A percentile compares a stretch with the other conserved stretches of the same genome.
These are phyloP conservation scores for Mizuhopecten yessoensis DNA, from an alignment of 1,140 invertebrate species.

Conservation along the genomic window DNA sequence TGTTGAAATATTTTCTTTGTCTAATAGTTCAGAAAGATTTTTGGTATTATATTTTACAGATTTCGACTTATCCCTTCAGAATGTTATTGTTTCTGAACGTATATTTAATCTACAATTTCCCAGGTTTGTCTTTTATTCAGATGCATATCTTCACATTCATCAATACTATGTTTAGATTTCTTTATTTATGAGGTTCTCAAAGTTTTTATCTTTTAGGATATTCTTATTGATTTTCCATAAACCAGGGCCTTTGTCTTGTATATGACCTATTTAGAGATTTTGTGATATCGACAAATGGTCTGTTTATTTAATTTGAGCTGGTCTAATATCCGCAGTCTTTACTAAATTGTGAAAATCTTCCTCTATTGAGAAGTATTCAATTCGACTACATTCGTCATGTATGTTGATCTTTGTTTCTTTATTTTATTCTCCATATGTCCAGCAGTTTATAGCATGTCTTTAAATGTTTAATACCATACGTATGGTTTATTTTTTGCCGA, in stretches of 20 bases:
- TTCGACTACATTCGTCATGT: neutral
- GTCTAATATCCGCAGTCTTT: constrained; percentile 23
- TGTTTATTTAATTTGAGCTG: no score
- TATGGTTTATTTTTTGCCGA: no score
- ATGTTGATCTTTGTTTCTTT: neutral
- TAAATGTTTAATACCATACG: no score
- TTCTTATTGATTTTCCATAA: constrained; percentile 43
- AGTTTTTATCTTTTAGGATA: no score
- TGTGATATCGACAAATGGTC: constrained; percentile 28
- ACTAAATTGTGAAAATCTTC: neutral
- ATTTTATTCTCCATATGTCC: no score
- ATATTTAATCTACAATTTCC: neutral
- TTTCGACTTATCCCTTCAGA: neutral
- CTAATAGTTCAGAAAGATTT: neutral
- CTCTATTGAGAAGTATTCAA: neutral
- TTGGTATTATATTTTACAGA: no score
- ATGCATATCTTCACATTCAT: no score
- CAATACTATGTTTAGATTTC: no score
- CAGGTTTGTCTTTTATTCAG: no score
- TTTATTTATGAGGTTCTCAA: no score
- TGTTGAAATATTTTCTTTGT: neutral
- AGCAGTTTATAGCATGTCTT: no score
- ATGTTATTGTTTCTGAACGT: neutral
- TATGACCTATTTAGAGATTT: neutral
- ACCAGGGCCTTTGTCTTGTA: constrained; percentile 29